Percentiles rank a stretch among this genome's conserved stretches.
Conservation (phyloP, 2,797 vertebrate species). For the Eutrigla gurnardus region DNA sequence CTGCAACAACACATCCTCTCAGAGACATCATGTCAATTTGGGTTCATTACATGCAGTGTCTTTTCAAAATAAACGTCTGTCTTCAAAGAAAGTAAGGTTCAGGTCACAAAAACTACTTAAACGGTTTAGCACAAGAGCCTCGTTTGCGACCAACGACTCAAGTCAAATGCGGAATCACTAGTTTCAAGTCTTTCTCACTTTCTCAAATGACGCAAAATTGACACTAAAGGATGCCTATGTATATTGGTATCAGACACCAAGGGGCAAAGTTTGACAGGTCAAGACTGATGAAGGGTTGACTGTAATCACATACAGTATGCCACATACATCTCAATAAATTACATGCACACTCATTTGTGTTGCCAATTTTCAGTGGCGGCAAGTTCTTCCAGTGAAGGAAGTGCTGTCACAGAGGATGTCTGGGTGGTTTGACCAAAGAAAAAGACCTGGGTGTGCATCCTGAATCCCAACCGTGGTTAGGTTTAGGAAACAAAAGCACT, state of each 20-base stretch:
- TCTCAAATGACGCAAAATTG: neutral
- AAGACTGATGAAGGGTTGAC: neutral
- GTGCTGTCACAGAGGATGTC: neutral
- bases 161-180: too few relatives aligned
- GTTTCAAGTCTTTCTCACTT: too few relatives aligned
- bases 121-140: too few relatives aligned
- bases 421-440: neutral
- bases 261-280: neutral
- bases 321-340: neutral
- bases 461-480: neutral
- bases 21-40: too few relatives aligned
- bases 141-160: too few relatives aligned
- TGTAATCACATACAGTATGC: neutral
- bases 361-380: neutral
- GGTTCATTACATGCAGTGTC: too few relatives aligned
- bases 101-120: too few relatives aligned
- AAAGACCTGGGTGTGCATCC: conserved; percentile 2
- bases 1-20: neutral
- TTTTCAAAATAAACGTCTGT: too few relatives aligned
- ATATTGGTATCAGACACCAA: neutral
- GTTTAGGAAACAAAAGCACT: conserved; percentile 3
- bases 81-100: too few relatives aligned
- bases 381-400: neutral
- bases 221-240: neutral
- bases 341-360: neutral